Base-by-base conservation (phyloP, 2,113 vertebrate species). In the Mirza zaza region DNA sequence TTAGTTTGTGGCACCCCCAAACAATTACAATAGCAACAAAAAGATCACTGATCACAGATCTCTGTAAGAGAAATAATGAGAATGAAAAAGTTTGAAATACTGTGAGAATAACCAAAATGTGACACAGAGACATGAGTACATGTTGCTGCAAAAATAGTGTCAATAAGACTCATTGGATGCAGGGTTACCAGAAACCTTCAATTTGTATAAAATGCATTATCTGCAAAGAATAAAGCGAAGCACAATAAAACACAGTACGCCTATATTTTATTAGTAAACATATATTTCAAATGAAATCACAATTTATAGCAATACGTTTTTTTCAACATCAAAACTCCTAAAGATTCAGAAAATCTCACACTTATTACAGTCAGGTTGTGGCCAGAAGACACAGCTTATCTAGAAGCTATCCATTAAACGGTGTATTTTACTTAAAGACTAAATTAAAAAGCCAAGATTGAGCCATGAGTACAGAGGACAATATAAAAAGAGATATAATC, bases 401-500 rank as follows among this genome's bases (percentile, higher is more conserved):
- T 91, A 27, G 14, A 90, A 71, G 39, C 27, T 87, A 70, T 36
- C n/a, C 32, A 82, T 65, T 76, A 48, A 96, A 93, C 63, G 32
- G 21, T 23, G 5, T 73, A 87, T 86, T 95, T 91, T 57, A 73
- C 84, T 84, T 80, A 83, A 67, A 84, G 80, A 75, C 45, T 45
- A 79, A 93, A 87, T n/a, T 92, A 27, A 55, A 95, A 97, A 84
- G 21, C 11, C 65, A 94, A 70, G 23, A 52, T 8, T 94, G 77
- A 71, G 42, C 13, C 34, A 4, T n/a, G 45, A 86, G 32, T 80
- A 73, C 29, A 34, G 23, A 39, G 21, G 15, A 71, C 32, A 90
- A 45, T 15, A 83, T 55, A 77, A 34, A 92, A 52, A n/a, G 50
- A 80, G 32, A 61, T 52, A 70, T n/a, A 63, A 80, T 39, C 5